Evolutionary conservation across 2,888 invertebrate genomes (phyloP), one percentile per base, ranked within the genome.

Genomic region (Harpagoxenus sublaevis): DNA sequence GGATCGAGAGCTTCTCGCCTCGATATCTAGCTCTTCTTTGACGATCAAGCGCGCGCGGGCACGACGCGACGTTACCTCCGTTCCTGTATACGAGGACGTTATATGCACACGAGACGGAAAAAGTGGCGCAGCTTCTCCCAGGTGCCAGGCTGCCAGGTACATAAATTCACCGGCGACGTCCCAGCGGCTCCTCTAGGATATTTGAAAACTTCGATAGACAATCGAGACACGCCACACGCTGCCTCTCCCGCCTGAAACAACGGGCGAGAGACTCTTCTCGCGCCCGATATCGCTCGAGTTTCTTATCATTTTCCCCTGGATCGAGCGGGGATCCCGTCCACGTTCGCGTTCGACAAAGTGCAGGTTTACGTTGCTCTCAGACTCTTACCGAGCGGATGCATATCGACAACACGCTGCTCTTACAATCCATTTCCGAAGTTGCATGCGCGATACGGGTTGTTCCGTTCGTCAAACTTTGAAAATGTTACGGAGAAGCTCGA

Each of bases 181-280:
- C 71, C 55, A 45, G 6, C 70, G 28, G 57, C 60, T 71, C 39
- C 73, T 62, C 28, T 39, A 23, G 62, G 79, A 81, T 81, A 81
- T 81, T 81, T 73, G 79, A 81, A 81, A 81, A 81, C 73, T 81
- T 81, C 60, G 73, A 81, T 73, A 81, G 79, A 81, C 79, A 81
- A 81, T 81, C 57, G 79, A 60, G 79, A 68, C 55, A 39, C 66
- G 28, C 28, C 9, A 31, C 9, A 31, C 31, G 55, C 28, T 39
- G 45, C 60, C 10, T 57, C 28, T 23, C 15, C 42, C 45, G 35
- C 51, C 18, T 55, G 57, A 35, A 53, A 60, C 78, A 55, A 68
- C 55, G 23, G 35, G 31, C 45, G 15, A 71, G 79, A 15, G 6
- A 5, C 60, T 48, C 57, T 28, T 70, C 23, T 39, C 57, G 48